Evolutionary conservation across 2,113 vertebrate species (phyloP), one percentile per base, ranked within the genome.

Genomic region (Hoplias malabaricus): DNA sequence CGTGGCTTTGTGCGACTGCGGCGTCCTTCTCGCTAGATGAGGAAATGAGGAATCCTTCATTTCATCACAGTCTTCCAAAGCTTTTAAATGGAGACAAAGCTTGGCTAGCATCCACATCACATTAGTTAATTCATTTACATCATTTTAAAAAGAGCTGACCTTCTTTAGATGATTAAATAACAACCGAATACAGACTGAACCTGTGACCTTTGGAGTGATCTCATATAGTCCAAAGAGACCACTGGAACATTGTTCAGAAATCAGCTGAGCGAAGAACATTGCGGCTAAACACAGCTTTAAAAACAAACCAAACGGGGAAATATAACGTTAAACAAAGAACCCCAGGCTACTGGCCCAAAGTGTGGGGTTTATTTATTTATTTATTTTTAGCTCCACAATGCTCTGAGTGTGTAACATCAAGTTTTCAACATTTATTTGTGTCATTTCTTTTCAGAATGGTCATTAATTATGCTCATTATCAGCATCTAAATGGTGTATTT

Each of bases 161-260:
- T 7, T 50, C 19, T 1, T 50, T 16, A 46, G 19, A 46, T 54
- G 77, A 72, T 72, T 65, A 69, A 72, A 43, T 16, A 62, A 19
- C n/a, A 34, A 53, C 16, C 48, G 16, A 31, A 71, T 42, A 6
- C 43, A 63, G 38, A 63, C 63, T 72, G 70, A 72, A 78, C 59
- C 71, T 25, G 4, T 78, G 77, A 65, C 57, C 57, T 66, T 63
- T 53, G 43, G 33, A 65, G 65, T 78, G 50, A 72, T 78, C 57
- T 71, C 19, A 31, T 78, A 38, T 62, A n/a, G 40, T 36, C 40
- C 1, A 14, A 19, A 33, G 8, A 34, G 31, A 53, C 8, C 19
- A 69, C n/a, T 5, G 21, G n/a, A 33, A 12, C 56, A 3, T 59
- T 13, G 29, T 10, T 2, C 13, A 59, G 2, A 31, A 59, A 29